These are phyloP conservation scores for Ecliptopera silaceata DNA, from an alignment of 2,888 invertebrate species.

Conservation along the genomic window DNA sequence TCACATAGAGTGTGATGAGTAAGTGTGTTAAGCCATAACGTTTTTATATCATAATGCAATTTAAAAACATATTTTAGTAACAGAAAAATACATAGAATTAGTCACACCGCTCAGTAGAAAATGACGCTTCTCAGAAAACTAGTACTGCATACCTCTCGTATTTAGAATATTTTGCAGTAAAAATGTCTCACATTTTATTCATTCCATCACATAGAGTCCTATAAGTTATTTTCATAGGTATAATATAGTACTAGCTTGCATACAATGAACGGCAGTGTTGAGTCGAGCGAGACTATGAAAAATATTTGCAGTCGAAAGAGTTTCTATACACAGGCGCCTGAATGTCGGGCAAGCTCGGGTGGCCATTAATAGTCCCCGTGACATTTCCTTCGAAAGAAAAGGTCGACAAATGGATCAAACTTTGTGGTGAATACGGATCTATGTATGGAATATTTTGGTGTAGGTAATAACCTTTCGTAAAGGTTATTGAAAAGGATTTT, in stretches of 20 bases:
- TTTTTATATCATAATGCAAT: too few species aligned
- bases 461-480: background rate
- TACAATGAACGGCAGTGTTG: slow-evolving; percentile 52
- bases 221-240: background rate
- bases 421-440: slow-evolving; percentile 25
- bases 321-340: slow-evolving; percentile 34
- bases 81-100: too few species aligned
- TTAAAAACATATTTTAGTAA: too few species aligned
- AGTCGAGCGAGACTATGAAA: slow-evolving; percentile 52
- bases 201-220: slow-evolving; percentile 4
- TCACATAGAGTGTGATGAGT: slow-evolving; percentile 1
- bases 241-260: slow-evolving; percentile 49
- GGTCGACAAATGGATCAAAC: slow-evolving; percentile 27
- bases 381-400: slow-evolving; percentile 31
- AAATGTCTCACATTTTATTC: slow-evolving; percentile 9
- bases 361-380: slow-evolving; percentile 35
- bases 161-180: background rate
- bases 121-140: too few species aligned
- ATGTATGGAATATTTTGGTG: background rate
- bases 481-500: background rate
- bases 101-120: too few species aligned
- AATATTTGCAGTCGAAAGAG: slow-evolving; percentile 61
- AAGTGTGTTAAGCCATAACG: background rate
- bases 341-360: slow-evolving; percentile 37
- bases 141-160: too few species aligned